Evolutionary conservation across 2,888 invertebrate genomes (phyloP).

Genomic region (Prosapia bicincta): DNA sequence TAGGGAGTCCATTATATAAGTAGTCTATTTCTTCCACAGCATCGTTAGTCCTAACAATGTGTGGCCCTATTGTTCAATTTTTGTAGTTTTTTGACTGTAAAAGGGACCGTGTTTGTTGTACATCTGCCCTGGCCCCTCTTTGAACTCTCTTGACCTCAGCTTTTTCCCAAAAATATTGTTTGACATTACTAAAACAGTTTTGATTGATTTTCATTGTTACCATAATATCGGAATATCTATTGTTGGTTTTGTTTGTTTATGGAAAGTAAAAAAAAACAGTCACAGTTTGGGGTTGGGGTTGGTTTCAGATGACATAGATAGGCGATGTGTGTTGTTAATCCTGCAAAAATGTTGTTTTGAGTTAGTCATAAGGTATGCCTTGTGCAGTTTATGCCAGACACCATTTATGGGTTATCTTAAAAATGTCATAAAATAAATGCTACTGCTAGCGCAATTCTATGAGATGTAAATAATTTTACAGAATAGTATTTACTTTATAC

Average conservation of each 20-base stretch:
- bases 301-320: too few relatives aligned
- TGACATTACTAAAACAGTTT: conserved; percentile 18
- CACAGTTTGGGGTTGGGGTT: conserved; percentile 15
- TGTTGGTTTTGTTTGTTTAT: neutral
- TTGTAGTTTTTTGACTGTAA: neutral
- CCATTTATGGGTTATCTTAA: too few relatives aligned
- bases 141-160: conserved; percentile 1
- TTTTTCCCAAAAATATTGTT: conserved; percentile 19
- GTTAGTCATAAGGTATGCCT: too few relatives aligned
- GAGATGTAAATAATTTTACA: too few relatives aligned
- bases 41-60: neutral
- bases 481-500: too few relatives aligned
- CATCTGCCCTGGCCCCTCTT: neutral
- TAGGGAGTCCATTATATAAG: neutral
- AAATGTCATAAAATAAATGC: too few relatives aligned
- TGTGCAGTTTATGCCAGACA: too few relatives aligned
- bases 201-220: conserved; percentile 1
- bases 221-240: neutral
- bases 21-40: neutral
- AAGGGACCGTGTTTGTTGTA: neutral
- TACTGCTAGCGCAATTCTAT: too few relatives aligned
- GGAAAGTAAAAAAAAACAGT: conserved; percentile 1
- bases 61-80: neutral
- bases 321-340: too few relatives aligned
- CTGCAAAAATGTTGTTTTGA: too few relatives aligned